Percentiles rank a stretch among this genome's conserved stretches.
These are phyloP conservation scores for Salvator merianae DNA, from an alignment of 2,113 vertebrate species.

Conservation along the genomic window DNA sequence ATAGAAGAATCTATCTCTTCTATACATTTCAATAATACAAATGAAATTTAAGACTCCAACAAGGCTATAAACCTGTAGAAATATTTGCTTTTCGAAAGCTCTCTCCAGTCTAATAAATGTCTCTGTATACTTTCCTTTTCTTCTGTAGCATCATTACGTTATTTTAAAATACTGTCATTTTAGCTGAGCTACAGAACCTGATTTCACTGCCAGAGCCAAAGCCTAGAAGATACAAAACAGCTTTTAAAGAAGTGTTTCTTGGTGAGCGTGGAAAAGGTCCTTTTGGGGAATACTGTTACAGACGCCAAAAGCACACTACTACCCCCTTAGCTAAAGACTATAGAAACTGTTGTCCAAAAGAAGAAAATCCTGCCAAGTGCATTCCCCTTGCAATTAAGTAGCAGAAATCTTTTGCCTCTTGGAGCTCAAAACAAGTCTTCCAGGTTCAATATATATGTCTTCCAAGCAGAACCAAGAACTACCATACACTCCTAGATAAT, in stretches of 20 bases:
- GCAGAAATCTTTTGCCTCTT: no score
- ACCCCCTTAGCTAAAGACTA: no score
- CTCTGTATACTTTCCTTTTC: slow-evolving; percentile 6
- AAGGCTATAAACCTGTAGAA: slow-evolving; percentile 23
- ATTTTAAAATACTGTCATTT: background rate
- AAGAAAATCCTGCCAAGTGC: no score
- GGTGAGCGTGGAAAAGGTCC: no score
- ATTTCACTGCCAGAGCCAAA: background rate
- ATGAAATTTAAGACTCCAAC: slow-evolving; percentile 19
- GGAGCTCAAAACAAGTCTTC: background rate
- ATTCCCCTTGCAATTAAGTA: background rate
- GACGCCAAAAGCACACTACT: no score
- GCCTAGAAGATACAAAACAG: background rate
- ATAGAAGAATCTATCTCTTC: slow-evolving; percentile 8
- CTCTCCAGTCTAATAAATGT: slow-evolving; percentile 25
- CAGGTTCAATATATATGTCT: background rate
- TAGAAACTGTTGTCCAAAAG: no score
- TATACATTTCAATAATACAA: slow-evolving; percentile 14
- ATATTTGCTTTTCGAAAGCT: slow-evolving; percentile 20
- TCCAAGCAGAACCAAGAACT: background rate
- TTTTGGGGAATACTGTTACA: no score
- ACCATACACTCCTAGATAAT: no score
- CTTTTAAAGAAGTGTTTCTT: background rate
- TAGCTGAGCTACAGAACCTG: background rate
- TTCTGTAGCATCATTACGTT: background rate